Evolutionary conservation across 2,888 invertebrate species (phyloP).

Genomic region (Zhengitettix transpicula): DNA sequence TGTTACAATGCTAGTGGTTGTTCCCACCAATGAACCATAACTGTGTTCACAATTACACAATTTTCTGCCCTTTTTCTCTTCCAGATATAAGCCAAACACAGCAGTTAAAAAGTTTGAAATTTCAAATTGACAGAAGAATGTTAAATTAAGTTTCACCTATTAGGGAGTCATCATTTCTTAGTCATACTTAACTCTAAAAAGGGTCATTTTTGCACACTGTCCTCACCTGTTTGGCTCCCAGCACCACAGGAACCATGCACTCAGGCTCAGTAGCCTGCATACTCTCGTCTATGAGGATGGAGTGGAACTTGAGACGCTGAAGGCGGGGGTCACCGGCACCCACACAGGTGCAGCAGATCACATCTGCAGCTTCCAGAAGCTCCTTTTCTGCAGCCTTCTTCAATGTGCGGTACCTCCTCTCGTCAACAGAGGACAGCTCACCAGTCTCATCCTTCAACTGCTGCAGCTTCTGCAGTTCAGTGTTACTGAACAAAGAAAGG

Average conservation of each 20-base stretch:
- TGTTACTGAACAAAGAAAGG: constrained; percentile 31
- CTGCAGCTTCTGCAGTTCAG: constrained; percentile 87
- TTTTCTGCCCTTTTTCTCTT: too few relatives aligned
- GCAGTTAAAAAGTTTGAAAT: too few relatives aligned
- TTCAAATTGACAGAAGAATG: too few relatives aligned
- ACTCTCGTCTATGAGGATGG: constrained; percentile 92
- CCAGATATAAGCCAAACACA: too few relatives aligned
- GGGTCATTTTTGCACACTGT: too few relatives aligned
- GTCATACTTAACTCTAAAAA: too few relatives aligned
- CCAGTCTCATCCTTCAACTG: constrained; percentile 97
- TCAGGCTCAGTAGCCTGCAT: constrained; percentile 97
- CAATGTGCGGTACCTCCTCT: constrained; percentile 78
- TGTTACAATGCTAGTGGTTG: neutral
- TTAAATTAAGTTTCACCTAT: too few relatives aligned
- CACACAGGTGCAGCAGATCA: constrained; percentile 97
- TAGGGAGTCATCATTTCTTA: too few relatives aligned
- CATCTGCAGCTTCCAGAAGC: constrained; percentile 87
- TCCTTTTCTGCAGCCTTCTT: constrained; percentile 85
- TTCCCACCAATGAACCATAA: too few relatives aligned
- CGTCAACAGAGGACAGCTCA: constrained; percentile 88
- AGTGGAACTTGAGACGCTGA: constrained; percentile 85
- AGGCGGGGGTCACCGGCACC: constrained; percentile 94
- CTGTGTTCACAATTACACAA: too few relatives aligned
- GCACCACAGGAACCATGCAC: constrained; percentile 96
- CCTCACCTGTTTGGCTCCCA: constrained; percentile 76